Conservation (phyloP, 2,113 vertebrate species). For the Hiodon tergisus region DNA sequence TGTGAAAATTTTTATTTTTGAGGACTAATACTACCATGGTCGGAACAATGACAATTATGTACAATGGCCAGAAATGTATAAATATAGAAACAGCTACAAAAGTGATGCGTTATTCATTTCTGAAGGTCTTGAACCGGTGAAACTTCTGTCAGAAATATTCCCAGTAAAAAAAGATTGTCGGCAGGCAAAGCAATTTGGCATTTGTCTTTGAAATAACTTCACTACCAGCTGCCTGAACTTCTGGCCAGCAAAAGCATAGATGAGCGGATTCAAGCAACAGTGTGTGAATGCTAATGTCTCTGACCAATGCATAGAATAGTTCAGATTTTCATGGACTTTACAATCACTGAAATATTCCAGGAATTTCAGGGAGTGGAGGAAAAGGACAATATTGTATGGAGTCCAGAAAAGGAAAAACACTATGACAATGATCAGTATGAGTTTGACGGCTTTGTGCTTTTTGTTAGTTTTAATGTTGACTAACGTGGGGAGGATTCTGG, state of each 20-base stretch:
- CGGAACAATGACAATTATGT: too few species aligned
- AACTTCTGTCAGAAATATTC: too few species aligned
- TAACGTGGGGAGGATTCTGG: constrained; percentile 66
- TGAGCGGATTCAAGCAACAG: constrained; percentile 67
- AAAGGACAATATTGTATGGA: constrained; percentile 62
- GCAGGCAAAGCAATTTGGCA: too few species aligned
- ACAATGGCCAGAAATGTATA: too few species aligned
- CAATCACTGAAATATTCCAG: accelerated
- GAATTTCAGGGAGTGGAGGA: constrained; percentile 35
- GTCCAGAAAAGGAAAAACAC: constrained; percentile 79
- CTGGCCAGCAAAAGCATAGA: constrained; percentile 63
- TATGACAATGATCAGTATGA: constrained; percentile 66
- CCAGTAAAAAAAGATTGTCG: too few species aligned
- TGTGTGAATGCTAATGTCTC: constrained; percentile 55
- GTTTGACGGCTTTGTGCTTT: constrained; percentile 67
- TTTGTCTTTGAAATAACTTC: too few species aligned
- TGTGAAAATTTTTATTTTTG: too few species aligned
- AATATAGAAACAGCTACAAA: too few species aligned
- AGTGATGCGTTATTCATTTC: too few species aligned
- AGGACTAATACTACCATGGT: too few species aligned
- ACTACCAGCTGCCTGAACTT: constrained; percentile 57
- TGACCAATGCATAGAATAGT: constrained; percentile 32
- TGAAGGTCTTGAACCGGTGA: too few species aligned
- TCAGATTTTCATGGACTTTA: accelerated
- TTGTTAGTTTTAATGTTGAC: constrained; percentile 58